These are phyloP conservation scores for Protomyctophum bolini DNA, from an alignment of 2,113 vertebrate genomes.

Conservation along the genomic window DNA sequence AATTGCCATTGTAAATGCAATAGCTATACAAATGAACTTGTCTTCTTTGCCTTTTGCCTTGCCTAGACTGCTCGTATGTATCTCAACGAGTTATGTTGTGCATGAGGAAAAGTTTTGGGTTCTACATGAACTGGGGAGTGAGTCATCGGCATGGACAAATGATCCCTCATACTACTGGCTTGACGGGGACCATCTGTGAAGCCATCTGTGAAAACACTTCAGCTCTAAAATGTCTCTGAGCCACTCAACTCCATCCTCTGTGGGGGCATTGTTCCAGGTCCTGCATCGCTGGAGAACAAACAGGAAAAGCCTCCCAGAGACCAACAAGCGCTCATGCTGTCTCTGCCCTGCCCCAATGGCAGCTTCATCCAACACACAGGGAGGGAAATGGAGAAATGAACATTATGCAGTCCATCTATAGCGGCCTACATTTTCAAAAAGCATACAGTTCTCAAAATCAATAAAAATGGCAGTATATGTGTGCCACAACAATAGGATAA, in stretches of 20 bases:
- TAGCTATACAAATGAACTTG: too few species aligned
- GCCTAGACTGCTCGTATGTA: background rate
- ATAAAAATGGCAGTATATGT: background rate
- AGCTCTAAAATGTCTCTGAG: conserved; percentile 52
- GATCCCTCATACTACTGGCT: conserved; percentile 42
- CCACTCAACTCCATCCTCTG: conserved; percentile 34
- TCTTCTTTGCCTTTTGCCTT: too few species aligned
- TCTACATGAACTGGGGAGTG: too few species aligned
- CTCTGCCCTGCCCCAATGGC: conserved; percentile 35
- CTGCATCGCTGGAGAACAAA: conserved; percentile 65
- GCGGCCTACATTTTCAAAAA: background rate
- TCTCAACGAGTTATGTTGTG: background rate
- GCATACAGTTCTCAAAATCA: conserved; percentile 9
- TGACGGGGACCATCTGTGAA: conserved; percentile 71
- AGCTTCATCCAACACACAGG: conserved; percentile 19
- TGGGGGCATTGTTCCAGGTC: conserved; percentile 61
- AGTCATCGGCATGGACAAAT: conserved; percentile 43
- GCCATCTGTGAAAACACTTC: conserved; percentile 72
- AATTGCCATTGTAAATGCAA: too few species aligned
- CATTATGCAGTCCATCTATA: background rate
- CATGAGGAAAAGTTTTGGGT: background rate
- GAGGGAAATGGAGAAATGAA: background rate
- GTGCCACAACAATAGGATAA: background rate
- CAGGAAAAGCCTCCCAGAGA: conserved; percentile 68
- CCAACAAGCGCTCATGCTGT: conserved; percentile 59